Base-by-base conservation (phyloP, 2,888 invertebrate genomes). In the Monoplex corrugatus region DNA sequence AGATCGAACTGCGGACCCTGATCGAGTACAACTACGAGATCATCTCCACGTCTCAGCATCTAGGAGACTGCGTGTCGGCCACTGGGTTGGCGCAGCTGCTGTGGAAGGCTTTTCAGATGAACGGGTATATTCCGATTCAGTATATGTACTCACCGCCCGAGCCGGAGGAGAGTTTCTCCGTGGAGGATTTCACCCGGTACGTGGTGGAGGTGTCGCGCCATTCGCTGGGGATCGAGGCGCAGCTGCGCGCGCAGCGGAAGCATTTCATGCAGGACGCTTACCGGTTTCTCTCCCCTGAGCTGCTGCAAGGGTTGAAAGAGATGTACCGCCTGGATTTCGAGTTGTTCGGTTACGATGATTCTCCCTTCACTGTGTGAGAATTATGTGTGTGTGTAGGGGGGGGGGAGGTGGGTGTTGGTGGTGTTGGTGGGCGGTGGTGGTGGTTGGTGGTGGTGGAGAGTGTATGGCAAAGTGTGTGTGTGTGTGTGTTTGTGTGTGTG, bases 21-120 rank as follows among this genome's bases (percentile, higher is more conserved):
- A 88, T 88, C n/a, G 72, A 88, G 35, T 88, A 83, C 68, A 88
- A 88, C 63, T 88, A 83, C 72, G 57, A 57, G 23, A 40, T 88
- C 40, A 10, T 88, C 23, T 16, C n/a, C 63, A 32, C 19, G 8
- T 28, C 68, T 8, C n/a, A 57, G n/a, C 38, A 63, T 10, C 35
- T n/a, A 35, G 23, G n/a, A 19, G 57, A 78, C 16, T 88, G 88
- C 68, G 19, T 83, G 28, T 80, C 35, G 3, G 40, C n/a, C 40
- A 57, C 35, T 32, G 83, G 35, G 23, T 23, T 88, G 19, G 82
- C 83, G 28, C 40, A 50, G 57, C 88, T 82, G 32, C 83, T 88
- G 43, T 88, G 88, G 88, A 43, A 28, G 23, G 83, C 68, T 8
- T 88, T 88, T n/a, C 88, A 88, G 63, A 85, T 85, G 57, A 85